Evolutionary conservation across 2,888 invertebrate species (phyloP).

Genomic region (Allolobophora icterica): DNA sequence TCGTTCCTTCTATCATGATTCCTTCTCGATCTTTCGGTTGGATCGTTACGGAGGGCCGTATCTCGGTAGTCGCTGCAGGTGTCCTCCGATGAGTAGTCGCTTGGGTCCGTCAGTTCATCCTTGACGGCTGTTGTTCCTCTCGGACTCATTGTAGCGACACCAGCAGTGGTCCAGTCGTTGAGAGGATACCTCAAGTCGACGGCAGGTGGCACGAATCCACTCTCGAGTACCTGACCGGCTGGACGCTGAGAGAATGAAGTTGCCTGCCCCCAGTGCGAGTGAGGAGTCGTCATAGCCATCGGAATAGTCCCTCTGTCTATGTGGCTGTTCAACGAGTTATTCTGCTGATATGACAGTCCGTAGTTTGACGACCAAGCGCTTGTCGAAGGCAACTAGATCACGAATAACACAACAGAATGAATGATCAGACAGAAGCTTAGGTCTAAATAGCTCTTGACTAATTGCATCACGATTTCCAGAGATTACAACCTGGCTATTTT

Average conservation of each 20-base stretch:
- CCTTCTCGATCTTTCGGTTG: neutral
- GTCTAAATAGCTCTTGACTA: neutral
- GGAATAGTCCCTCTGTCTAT: neutral
- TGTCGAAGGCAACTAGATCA: conserved; percentile 12
- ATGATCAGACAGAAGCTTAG: neutral
- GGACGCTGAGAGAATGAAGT: neutral
- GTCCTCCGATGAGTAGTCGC: conserved; percentile 21
- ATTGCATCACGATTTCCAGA: neutral
- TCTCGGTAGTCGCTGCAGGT: conserved; percentile 24
- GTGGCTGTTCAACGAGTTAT: neutral
- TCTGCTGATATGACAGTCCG: neutral
- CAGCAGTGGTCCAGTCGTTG: neutral
- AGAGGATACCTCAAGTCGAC: conserved; percentile 14
- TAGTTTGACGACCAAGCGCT: conserved; percentile 7
- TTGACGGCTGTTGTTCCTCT: neutral
- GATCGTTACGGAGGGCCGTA: neutral
- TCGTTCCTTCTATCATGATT: neutral
- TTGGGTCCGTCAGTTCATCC: neutral
- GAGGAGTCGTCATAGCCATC: neutral
- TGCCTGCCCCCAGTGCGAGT: neutral
- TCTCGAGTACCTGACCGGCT: neutral
- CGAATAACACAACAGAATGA: neutral
- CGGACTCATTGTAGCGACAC: neutral
- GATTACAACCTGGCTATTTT: neutral
- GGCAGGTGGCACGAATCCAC: conserved; percentile 5